Conservation (phyloP, 2,797 vertebrate genomes). For the Ctenochaetus hawaiiensis region DNA sequence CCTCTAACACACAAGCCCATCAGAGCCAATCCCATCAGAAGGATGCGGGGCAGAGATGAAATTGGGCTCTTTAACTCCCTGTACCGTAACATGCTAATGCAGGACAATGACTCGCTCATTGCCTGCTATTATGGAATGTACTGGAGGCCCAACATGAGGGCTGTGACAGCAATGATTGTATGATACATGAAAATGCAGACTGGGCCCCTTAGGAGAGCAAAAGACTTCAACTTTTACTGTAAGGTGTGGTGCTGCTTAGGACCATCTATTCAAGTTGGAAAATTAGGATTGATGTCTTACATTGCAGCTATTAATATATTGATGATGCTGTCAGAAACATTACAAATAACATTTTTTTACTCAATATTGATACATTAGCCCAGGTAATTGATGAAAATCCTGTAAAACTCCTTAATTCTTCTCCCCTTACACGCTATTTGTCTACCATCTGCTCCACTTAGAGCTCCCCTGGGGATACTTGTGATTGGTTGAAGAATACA, state of each 20-base stretch:
- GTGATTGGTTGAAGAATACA: conserved; percentile 98
- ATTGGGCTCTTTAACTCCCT: conserved; percentile 77
- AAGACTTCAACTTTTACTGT: conserved; percentile 32
- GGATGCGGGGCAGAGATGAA: conserved; percentile 71
- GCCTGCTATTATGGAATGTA: conserved; percentile 70
- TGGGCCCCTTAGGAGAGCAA: neutral
- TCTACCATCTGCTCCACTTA: conserved; percentile 99
- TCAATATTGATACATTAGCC: conserved; percentile 81
- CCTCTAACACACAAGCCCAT: conserved; percentile 66
- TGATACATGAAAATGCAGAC: conserved; percentile 57
- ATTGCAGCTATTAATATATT: conserved; percentile 79
- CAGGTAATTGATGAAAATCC: conserved; percentile 98
- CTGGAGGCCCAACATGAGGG: conserved; percentile 62
- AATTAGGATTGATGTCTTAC: conserved; percentile 80
- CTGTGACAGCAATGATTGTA: conserved; percentile 58
- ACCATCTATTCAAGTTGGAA: conserved; percentile 57
- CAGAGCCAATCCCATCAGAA: conserved; percentile 71
- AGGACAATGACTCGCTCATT: conserved; percentile 80
- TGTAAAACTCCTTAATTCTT: conserved; percentile 96
- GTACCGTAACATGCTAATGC: conserved; percentile 79
- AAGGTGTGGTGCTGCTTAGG: conserved; percentile 30
- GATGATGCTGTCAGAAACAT: conserved; percentile 79
- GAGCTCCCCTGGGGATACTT: conserved; percentile 92
- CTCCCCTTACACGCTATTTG: conserved; percentile 95
- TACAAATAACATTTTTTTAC: conserved; percentile 72